A percentile compares a stretch with the other conserved stretches of the same genome.
Conservation (phyloP, 2,113 vertebrate genomes). For the Phodopus roborovskii region DNA sequence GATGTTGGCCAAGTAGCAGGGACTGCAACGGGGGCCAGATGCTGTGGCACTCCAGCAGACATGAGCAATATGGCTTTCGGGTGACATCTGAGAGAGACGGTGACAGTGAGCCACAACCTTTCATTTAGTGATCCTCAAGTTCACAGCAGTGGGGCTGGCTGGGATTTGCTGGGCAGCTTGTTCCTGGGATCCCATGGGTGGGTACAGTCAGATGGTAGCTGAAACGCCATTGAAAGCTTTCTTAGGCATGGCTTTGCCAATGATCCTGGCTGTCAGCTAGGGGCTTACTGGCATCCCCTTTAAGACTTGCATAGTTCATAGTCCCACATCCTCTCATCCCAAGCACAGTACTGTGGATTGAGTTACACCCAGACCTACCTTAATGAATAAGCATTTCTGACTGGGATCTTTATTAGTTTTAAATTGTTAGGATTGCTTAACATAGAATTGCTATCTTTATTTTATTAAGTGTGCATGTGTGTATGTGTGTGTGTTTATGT, state of each 20-base stretch:
- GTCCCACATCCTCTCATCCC: not conserved
- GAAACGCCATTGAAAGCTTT: not conserved
- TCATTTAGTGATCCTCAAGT: not conserved
- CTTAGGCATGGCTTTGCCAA: not conserved
- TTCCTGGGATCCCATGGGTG: not conserved
- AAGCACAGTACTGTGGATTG: not conserved
- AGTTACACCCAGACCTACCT: not conserved
- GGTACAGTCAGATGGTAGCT: not conserved
- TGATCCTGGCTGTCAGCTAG: not conserved
- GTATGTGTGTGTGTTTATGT: too few species aligned
- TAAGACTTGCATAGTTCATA: not conserved
- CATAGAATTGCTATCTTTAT: not conserved
- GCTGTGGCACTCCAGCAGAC: not conserved
- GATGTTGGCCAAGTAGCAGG: not conserved
- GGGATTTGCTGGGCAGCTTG: not conserved
- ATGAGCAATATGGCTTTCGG: not conserved
- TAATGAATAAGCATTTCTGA: not conserved
- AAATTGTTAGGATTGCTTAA: not conserved
- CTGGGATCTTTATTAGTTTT: not conserved
- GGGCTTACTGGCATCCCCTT: not conserved
- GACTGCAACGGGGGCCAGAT: rapidly evolving
- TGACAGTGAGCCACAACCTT: not conserved
- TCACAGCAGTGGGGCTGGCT: not conserved
- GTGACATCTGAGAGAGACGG: not conserved
- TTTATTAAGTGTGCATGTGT: not conserved